Base-by-base conservation (phyloP, 1,140 invertebrate genomes). In the Drosophila kurseongensis region DNA sequence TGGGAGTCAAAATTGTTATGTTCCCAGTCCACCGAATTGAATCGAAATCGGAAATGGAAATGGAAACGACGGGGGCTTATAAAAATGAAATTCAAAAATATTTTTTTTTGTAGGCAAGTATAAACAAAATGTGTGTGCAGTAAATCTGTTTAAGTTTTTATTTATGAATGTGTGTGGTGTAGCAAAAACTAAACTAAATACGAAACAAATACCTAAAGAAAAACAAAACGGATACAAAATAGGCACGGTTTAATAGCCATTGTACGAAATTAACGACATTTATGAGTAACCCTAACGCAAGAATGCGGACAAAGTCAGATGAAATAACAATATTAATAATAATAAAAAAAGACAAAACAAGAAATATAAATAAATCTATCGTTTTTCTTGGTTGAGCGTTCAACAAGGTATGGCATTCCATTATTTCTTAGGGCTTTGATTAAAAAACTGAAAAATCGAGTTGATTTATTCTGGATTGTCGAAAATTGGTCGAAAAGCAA, bases 101-200 rank as follows among this genome's bases (percentile, higher is more conserved):
- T 42, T 80, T 79, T 78, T 81, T 80, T 78, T 78, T 75, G 80
- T 79, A 79, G 80, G 67, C 68, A 77, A 67, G 60, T 81, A 72
- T 51, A 79, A 67, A 60, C 5, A 76, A 76, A 80, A 88, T 79
- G 78, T 82, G 82, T 82, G 82, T 88, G 82, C 82, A 86, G 82
- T 88, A 86, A 88, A 82, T 86, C 74, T 86, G 82, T 86, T 86
- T 86, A 86, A 86, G 83, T 86, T 86, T 85, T 86, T 86, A 86
- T 86, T 88, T 86, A 86, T 86, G 85, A 73, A 77, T 82, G 85
- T 81, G 77, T 86, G 73, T 71, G 84, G 79, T 58, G 62, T 65
- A 75, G 60, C 73, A 75, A 75, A 32, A 69, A 61, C 63, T 54
- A 61, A 60, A 76, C 51, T 52, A 54, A 82, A 81, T 81, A 81